phyloP scores from a whole-genome alignment of 2,888 invertebrate genomes.

The Drosophila cognata region DNA sequence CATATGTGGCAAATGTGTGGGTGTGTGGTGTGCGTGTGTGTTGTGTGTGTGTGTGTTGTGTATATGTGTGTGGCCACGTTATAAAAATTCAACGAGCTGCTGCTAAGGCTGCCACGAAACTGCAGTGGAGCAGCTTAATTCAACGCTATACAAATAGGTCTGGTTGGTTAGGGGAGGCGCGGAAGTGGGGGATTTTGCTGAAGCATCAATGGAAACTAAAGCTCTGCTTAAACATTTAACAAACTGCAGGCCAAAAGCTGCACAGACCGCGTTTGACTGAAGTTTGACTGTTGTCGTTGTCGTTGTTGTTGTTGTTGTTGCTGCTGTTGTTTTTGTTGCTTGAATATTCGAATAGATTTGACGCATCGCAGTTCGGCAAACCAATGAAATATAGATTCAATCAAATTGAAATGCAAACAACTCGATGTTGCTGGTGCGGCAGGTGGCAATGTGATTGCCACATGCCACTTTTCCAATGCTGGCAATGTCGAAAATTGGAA shows the following conservation, averaged over 20 bases:
- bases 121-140: constrained; percentile 49
- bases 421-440: constrained; percentile 36
- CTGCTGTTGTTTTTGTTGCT: constrained; percentile 30
- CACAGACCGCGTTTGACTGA: constrained; percentile 70
- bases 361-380: constrained; percentile 48
- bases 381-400: constrained; percentile 76
- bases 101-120: constrained; percentile 45
- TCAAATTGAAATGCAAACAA: constrained; percentile 78
- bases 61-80: constrained; percentile 60
- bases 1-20: constrained; percentile 2
- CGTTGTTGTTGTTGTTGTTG: constrained; percentile 18
- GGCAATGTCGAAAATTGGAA: constrained; percentile 65
- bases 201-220: constrained; percentile 49
- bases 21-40: not conserved
- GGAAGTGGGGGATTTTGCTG: constrained; percentile 1
- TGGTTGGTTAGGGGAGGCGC: not conserved
- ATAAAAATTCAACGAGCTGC: constrained; percentile 75
- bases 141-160: constrained; percentile 55
- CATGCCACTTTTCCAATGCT: constrained; percentile 30
- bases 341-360: constrained; percentile 65
- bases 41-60: constrained; percentile 3
- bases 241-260: constrained; percentile 76
- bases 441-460: constrained; percentile 32
- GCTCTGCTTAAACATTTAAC: constrained; percentile 76
- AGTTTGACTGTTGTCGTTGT: constrained; percentile 56